These are phyloP conservation scores for Drosophila robusta DNA, from an alignment of 2,888 invertebrate genomes.

Conservation along the genomic window DNA sequence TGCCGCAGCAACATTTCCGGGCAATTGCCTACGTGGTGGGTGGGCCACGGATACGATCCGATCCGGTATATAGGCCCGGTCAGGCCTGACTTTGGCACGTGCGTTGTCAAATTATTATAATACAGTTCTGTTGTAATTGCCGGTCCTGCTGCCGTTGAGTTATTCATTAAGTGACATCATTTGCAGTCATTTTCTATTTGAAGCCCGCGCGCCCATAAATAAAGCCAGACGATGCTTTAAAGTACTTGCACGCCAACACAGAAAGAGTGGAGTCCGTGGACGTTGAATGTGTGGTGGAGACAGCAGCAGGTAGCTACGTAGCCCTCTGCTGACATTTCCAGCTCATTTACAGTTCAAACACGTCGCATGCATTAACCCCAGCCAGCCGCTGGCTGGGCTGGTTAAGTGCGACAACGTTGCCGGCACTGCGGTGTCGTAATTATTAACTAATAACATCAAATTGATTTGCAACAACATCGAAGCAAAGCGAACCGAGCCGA, in stretches of 20 bases:
- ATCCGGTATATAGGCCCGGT: conserved; percentile 16
- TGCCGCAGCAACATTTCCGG: conserved; percentile 81
- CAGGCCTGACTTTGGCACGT: conserved; percentile 51
- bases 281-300: background rate
- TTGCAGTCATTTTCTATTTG: conserved; percentile 72
- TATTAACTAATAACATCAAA: conserved; percentile 81
- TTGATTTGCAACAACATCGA: conserved; percentile 77
- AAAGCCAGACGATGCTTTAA: conserved; percentile 55
- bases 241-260: conserved; percentile 14
- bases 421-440: conserved; percentile 69
- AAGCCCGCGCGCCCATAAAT: conserved; percentile 61
- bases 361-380: conserved; percentile 77
- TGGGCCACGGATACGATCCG: conserved; percentile 3
- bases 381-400: conserved; percentile 49
- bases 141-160: conserved; percentile 55
- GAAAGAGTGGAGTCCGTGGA: background rate
- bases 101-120: conserved; percentile 70
- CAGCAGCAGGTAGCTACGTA: conserved; percentile 31
- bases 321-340: conserved; percentile 72
- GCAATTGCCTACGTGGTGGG: conserved; percentile 74
- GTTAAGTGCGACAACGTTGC: conserved; percentile 68
- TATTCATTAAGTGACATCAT: conserved; percentile 80
- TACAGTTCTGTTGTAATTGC: conserved; percentile 53
- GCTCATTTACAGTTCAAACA: conserved; percentile 80
- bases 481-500: background rate